A percentile compares a stretch with the other conserved stretches of the same genome.
These are phyloP conservation scores for Phenacoccus solenopsis DNA, from an alignment of 1,140 invertebrate genomes.

Conservation along the genomic window DNA sequence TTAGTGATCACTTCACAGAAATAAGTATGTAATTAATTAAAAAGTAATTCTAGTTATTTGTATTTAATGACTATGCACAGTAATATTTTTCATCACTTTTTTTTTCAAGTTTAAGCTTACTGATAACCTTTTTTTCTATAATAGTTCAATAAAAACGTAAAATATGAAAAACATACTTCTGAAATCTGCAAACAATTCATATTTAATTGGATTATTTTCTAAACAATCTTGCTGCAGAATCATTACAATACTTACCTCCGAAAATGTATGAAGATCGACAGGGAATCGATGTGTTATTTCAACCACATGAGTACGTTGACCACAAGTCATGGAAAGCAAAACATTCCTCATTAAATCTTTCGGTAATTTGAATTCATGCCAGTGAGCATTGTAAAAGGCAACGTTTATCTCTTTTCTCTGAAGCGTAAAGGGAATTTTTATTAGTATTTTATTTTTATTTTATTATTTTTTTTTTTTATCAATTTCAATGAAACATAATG, in stretches of 20 bases:
- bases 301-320: neutral
- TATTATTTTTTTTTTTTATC: neutral
- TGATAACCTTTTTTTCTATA: slow-evolving; percentile 5
- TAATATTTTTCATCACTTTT: too few relatives aligned
- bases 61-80: too few relatives aligned
- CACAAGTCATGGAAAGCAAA: neutral
- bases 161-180: slow-evolving; percentile 5
- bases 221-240: too few relatives aligned
- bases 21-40: too few relatives aligned
- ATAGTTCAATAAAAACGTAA: slow-evolving; percentile 1
- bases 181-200: neutral
- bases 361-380: slow-evolving; percentile 9
- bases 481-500: too few relatives aligned
- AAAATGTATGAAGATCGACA: neutral
- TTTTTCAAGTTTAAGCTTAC: neutral
- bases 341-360: neutral
- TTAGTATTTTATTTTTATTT: neutral
- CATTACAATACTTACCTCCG: neutral
- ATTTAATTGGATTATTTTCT: neutral
- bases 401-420: slow-evolving; percentile 1
- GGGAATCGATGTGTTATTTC: slow-evolving; percentile 5
- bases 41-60: too few relatives aligned
- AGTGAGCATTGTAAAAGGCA: slow-evolving; percentile 4
- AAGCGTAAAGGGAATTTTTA: neutral
- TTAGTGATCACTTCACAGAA: too few relatives aligned